phyloP scores from a whole-genome alignment of 2,797 vertebrate species.

The Paratrypauchen microcephalus region DNA sequence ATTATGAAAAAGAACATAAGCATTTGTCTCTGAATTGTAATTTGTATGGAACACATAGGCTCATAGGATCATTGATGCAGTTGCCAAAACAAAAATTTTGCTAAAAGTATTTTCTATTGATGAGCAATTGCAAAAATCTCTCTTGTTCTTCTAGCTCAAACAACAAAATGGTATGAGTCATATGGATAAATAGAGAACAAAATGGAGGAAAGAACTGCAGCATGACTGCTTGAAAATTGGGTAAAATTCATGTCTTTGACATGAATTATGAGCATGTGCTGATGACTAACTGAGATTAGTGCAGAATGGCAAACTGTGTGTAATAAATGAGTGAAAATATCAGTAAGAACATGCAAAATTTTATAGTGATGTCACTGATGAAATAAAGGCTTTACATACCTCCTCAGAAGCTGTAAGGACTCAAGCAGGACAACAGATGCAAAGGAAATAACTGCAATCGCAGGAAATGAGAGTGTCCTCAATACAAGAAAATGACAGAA shows the following conservation, averaged over 20 bases:
- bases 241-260: conserved; percentile 28
- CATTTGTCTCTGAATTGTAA: conserved; percentile 30
- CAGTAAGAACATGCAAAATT: conserved; percentile 35
- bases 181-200: conserved; percentile 62
- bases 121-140: conserved; percentile 16
- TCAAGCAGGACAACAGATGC: conserved; percentile 24
- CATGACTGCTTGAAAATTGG: conserved; percentile 27
- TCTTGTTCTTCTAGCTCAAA: conserved; percentile 17
- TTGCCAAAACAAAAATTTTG: conserved; percentile 12
- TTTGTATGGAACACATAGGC: conserved; percentile 22
- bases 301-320: conserved; percentile 7
- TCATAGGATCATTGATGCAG: conserved; percentile 15
- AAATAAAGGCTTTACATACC: conserved; percentile 60
- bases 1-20: conserved; percentile 35
- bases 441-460: conserved; percentile 27
- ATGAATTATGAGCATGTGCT: conserved; percentile 18
- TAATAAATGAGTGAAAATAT: conserved; percentile 26
- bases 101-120: conserved; percentile 23
- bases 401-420: conserved; percentile 37
- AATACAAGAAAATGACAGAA: conserved; percentile 65
- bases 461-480: conserved; percentile 63
- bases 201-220: conserved; percentile 59
- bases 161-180: conserved; percentile 70
- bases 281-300: not conserved
- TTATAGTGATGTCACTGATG: conserved; percentile 18